Evolutionary conservation across 2,113 vertebrate species (phyloP).

Genomic region (Takifugu flavidus): DNA sequence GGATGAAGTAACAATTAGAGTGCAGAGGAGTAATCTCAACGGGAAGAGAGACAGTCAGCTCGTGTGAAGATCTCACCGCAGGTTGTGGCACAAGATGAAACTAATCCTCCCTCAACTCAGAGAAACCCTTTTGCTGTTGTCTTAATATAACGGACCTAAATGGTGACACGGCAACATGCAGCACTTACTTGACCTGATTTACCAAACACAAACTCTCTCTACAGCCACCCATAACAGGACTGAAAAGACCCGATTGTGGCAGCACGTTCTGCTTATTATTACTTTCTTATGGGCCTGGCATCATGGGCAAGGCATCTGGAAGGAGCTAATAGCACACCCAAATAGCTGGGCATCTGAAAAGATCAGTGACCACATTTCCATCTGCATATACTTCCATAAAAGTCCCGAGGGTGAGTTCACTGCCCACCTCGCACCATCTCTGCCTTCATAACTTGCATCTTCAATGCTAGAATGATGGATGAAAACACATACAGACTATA

Average conservation of each 20-base stretch:
- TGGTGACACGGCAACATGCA: constrained; percentile 24
- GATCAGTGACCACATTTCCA: constrained; percentile 52
- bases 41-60: neutral
- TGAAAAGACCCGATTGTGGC: constrained; percentile 34
- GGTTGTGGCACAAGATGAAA: constrained; percentile 21
- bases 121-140: constrained; percentile 26
- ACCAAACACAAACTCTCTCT: constrained; percentile 5
- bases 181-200: constrained; percentile 43
- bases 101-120: constrained; percentile 21
- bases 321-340: constrained; percentile 39
- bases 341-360: constrained; percentile 53
- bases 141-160: constrained; percentile 28
- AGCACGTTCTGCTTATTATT: constrained; percentile 27
- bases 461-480: constrained; percentile 2
- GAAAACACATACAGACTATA: neutral
- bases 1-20: neutral
- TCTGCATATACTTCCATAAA: constrained; percentile 55
- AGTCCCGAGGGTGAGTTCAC: constrained; percentile 29
- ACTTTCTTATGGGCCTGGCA: constrained; percentile 36
- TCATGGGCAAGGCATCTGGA: constrained; percentile 51
- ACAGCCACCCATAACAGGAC: constrained; percentile 42
- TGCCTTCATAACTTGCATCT: constrained; percentile 6
- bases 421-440: constrained; percentile 5
- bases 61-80: constrained; percentile 38
- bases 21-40: constrained; percentile 5